Evolutionary conservation across 2,888 invertebrate genomes (phyloP).

Genomic region (Cyaniris semiargus): DNA sequence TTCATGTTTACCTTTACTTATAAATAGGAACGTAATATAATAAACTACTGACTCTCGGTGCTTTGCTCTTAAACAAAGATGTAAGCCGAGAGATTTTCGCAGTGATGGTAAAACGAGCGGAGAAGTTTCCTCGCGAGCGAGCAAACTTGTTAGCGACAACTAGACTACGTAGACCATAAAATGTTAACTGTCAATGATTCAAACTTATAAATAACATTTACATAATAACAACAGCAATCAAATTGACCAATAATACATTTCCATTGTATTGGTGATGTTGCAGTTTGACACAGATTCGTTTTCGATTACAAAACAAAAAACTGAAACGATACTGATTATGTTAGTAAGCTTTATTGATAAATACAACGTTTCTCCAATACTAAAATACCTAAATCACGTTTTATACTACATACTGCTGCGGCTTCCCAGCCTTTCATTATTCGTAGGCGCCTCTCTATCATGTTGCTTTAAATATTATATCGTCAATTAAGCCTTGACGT

Average conservation of each 20-base stretch:
- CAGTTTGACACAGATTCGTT: background rate
- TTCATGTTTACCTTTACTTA: constrained; percentile 37
- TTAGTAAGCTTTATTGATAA: background rate
- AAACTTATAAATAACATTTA: background rate
- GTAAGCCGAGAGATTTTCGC: background rate
- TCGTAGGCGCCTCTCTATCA: constrained; percentile 10
- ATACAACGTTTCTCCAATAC: background rate
- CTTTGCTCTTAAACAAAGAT: constrained; percentile 1
- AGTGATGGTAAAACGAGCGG: background rate
- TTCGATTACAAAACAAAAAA: background rate
- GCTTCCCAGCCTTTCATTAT: constrained; percentile 5
- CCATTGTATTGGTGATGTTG: background rate
- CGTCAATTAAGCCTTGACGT: background rate
- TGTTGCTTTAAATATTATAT: constrained; percentile 23
- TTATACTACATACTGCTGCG: constrained; percentile 17
- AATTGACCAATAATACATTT: background rate
- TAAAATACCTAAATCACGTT: background rate
- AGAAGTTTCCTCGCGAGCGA: background rate
- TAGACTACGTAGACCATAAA: background rate
- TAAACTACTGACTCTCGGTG: background rate
- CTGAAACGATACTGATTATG: background rate
- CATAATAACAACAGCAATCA: background rate
- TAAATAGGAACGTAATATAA: constrained; percentile 1
- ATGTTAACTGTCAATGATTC: background rate
- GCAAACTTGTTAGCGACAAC: background rate